phyloP scores from a whole-genome alignment of 2,797 vertebrate genomes.

The Anomalospiza imberbis region DNA sequence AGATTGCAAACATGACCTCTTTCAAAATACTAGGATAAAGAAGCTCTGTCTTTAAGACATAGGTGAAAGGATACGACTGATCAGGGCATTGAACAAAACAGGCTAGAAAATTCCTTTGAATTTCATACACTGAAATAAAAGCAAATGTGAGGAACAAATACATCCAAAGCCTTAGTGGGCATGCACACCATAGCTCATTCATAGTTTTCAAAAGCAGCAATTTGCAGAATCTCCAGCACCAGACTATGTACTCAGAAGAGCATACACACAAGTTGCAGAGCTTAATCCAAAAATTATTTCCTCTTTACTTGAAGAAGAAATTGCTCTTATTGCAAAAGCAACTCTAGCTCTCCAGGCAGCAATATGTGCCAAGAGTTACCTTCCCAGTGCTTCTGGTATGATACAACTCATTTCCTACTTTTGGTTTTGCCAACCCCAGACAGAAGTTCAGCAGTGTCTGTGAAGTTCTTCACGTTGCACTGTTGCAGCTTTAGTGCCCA shows the following conservation, averaged over 20 bases:
- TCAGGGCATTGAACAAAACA: background rate
- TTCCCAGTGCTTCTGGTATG: background rate
- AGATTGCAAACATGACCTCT: background rate
- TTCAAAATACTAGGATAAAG: background rate
- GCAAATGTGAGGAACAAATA: background rate
- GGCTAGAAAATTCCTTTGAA: background rate
- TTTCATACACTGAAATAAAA: background rate
- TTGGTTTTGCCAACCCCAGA: background rate
- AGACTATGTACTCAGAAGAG: background rate
- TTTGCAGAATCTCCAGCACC: background rate
- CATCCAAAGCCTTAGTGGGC: background rate
- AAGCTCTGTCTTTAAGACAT: background rate
- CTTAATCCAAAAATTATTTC: constrained; percentile 12
- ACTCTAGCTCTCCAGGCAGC: background rate
- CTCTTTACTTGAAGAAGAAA: background rate
- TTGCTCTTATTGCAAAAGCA: background rate
- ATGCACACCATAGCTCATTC: background rate
- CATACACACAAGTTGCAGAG: background rate
- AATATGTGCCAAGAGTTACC: background rate
- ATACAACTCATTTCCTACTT: background rate
- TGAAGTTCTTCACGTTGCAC: background rate
- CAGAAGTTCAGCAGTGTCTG: background rate
- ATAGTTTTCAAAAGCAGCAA: background rate
- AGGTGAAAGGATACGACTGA: background rate
- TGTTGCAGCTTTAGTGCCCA: background rate